A percentile compares a stretch with the other conserved stretches of the same genome.
phyloP scores from a whole-genome alignment of 1,140 invertebrate genomes.

The Drosophila bipectinata region DNA sequence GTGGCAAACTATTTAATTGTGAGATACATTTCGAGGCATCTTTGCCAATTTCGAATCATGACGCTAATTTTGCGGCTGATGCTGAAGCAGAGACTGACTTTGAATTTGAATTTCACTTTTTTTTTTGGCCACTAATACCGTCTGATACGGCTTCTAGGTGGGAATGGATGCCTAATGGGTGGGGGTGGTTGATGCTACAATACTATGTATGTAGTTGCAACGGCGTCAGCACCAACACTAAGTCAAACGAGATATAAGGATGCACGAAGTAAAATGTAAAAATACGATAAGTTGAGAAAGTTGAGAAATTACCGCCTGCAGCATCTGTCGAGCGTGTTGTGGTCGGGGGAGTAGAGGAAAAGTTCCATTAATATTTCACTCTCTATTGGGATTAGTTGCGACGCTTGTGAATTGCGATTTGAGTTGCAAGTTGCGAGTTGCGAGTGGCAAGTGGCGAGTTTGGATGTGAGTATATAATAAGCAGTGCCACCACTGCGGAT shows the following conservation, averaged over 20 bases:
- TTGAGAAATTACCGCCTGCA: constrained; percentile 79
- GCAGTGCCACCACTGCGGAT: constrained; percentile 31
- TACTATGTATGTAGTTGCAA: constrained; percentile 6
- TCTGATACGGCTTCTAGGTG: constrained; percentile 9
- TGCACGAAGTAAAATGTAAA: constrained; percentile 24
- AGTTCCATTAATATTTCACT: constrained; percentile 66
- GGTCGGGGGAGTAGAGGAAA: constrained; percentile 57
- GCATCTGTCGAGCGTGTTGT: constrained; percentile 83
- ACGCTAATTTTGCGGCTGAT: constrained; percentile 3
- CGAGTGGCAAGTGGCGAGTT: background rate
- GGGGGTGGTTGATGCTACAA: constrained; percentile 3
- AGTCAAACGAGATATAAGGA: constrained; percentile 38
- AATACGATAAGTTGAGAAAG: constrained; percentile 21
- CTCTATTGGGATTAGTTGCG: constrained; percentile 31
- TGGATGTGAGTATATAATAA: constrained; percentile 29
- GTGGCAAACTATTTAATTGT: constrained; percentile 10
- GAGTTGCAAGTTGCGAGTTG: constrained; percentile 15
- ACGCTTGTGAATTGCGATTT: constrained; percentile 43
- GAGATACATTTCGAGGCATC: constrained; percentile 32
- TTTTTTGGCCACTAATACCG: constrained; percentile 23
- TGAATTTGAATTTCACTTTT: constrained; percentile 15
- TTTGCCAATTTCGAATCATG: background rate
- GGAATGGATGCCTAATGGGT: constrained; percentile 31
- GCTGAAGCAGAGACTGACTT: constrained; percentile 10
- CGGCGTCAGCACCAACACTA: constrained; percentile 34